phyloP scores from a whole-genome alignment of 2,113 vertebrate species.

The Apus apus region DNA sequence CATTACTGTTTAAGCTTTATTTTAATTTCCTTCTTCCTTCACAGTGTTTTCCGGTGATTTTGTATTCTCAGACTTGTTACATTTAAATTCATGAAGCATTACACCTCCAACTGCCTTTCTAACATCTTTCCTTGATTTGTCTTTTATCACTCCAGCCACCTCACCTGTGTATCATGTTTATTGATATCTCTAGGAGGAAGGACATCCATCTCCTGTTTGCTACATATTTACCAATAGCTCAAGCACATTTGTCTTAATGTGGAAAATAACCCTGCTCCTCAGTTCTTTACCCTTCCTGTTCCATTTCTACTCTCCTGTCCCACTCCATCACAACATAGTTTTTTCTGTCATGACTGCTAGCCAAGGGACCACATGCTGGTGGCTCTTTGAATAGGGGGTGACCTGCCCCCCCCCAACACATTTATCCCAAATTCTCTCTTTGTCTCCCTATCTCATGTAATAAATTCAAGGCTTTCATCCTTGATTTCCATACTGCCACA shows the following conservation, averaged over 20 bases:
- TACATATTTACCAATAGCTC: not conserved
- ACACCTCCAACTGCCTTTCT: not conserved
- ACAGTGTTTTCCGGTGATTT: not conserved
- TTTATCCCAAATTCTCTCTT: not conserved
- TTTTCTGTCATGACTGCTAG: not conserved
- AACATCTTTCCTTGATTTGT: not conserved
- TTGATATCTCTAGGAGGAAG: not conserved
- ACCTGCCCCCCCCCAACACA: not conserved
- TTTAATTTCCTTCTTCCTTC: not conserved
- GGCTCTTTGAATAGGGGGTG: not conserved
- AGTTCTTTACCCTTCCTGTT: not conserved
- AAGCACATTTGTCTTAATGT: not conserved
- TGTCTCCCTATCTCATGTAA: not conserved
- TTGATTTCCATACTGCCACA: not conserved
- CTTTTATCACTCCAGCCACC: not conserved
- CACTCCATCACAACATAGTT: not conserved
- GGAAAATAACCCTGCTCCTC: not conserved
- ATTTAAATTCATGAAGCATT: slow-evolving; percentile 8
- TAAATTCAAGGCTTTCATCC: not conserved
- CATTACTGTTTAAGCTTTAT: not conserved
- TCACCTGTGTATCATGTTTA: not conserved
- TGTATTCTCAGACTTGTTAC: not conserved
- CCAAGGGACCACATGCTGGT: not conserved
- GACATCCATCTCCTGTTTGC: not conserved
- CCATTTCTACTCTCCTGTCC: not conserved